phyloP scores from a whole-genome alignment of 23 tunicate species.

The Pegea sp. region DNA sequence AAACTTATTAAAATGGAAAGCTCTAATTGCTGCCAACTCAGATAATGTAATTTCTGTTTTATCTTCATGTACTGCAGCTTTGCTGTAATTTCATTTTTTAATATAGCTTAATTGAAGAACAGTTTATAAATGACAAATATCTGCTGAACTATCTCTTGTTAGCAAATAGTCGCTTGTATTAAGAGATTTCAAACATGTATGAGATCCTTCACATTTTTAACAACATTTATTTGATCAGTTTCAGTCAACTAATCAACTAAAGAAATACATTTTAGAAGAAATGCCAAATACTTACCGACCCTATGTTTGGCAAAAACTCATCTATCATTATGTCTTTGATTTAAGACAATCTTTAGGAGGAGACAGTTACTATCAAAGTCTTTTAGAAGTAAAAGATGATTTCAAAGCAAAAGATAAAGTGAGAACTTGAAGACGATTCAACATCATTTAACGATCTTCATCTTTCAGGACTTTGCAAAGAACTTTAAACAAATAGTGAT shows the following conservation, averaged over 20 bases:
- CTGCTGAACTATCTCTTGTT: too few species aligned
- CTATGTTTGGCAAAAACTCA: constrained; percentile 42
- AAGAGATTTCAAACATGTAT: too few species aligned
- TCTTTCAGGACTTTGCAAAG: constrained; percentile 26
- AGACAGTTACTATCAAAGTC: constrained; percentile 11
- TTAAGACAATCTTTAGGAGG: constrained; percentile 4
- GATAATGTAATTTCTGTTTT: constrained; percentile 12
- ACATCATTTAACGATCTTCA: neutral
- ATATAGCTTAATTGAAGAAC: too few species aligned
- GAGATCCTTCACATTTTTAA: too few species aligned
- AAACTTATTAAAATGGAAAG: constrained; percentile 24
- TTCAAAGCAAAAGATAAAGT: constrained; percentile 4
- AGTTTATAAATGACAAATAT: too few species aligned
- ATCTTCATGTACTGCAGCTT: too few species aligned
- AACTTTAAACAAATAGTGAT: constrained; percentile 37
- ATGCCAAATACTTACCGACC: constrained; percentile 35
- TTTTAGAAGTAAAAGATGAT: constrained; percentile 9
- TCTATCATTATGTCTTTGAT: constrained; percentile 26
- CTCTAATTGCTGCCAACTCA: constrained; percentile 12
- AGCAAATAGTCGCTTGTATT: too few species aligned
- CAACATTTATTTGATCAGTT: constrained; percentile 16
- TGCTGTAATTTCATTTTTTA: too few species aligned
- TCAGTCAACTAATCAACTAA: constrained; percentile 16
- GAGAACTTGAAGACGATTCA: too few species aligned
- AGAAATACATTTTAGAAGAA: constrained; percentile 20